Percentiles rank a stretch among this genome's conserved stretches.
phyloP scores from a whole-genome alignment of 2,888 invertebrate genomes.

The Dolomedes plantarius region DNA sequence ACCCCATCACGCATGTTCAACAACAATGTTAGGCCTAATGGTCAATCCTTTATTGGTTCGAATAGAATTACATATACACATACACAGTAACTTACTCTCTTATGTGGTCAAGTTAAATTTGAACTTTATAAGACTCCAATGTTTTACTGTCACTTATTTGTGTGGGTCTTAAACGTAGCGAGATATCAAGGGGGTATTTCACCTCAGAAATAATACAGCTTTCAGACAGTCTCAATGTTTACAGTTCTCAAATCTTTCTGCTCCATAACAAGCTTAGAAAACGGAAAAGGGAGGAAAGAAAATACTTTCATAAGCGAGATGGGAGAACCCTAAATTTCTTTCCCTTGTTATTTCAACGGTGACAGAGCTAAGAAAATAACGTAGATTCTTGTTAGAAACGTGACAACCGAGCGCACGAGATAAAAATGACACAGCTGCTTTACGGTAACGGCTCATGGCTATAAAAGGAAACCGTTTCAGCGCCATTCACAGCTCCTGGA shows the following conservation, averaged over 20 bases:
- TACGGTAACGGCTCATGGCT: background rate
- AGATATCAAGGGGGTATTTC: no score
- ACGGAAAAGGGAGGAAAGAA: background rate
- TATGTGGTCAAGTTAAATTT: no score
- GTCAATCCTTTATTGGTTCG: no score
- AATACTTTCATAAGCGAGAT: background rate
- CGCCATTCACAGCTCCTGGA: background rate
- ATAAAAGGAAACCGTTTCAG: no score
- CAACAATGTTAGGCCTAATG: no score
- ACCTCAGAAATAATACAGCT: background rate
- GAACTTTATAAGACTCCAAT: no score
- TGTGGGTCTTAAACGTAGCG: no score
- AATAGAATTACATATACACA: no score
- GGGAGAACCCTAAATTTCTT: background rate
- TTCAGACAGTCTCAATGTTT: background rate
- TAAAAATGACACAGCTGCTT: constrained; percentile 12
- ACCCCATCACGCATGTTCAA: no score
- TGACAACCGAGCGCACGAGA: background rate
- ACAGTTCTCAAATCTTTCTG: background rate
- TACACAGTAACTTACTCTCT: no score
- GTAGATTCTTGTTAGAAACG: constrained; percentile 6
- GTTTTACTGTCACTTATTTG: no score
- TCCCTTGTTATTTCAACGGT: constrained; percentile 1
- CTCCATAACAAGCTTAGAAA: background rate
- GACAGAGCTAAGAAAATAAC: constrained; percentile 3